These are phyloP conservation scores for Microctonus brassicae DNA, from an alignment of 2,888 invertebrate species.

Conservation along the genomic window DNA sequence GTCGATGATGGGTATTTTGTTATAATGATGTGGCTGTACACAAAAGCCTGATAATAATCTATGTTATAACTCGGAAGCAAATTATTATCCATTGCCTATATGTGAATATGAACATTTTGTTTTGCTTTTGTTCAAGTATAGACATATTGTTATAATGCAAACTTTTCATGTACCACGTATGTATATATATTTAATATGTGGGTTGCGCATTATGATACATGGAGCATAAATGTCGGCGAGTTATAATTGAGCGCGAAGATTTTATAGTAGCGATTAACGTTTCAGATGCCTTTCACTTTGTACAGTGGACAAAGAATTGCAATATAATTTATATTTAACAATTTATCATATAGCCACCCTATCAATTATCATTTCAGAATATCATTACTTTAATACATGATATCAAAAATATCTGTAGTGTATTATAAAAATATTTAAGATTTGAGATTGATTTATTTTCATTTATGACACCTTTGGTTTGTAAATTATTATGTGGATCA, in stretches of 20 bases:
- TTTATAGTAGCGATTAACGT: conserved; percentile 40
- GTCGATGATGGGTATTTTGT: conserved; percentile 23
- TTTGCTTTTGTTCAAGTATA: conserved; percentile 8
- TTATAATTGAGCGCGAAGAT: conserved; percentile 47
- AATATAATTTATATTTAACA: background rate
- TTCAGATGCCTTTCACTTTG: conserved; percentile 33
- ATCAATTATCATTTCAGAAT: background rate
- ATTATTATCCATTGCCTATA: conserved; percentile 25
- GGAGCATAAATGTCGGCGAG: conserved; percentile 42
- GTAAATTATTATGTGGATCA: background rate
- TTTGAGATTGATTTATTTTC: background rate
- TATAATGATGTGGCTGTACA: conserved; percentile 29
- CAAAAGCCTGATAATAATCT: conserved; percentile 29
- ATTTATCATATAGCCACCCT: background rate
- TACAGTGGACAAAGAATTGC: conserved; percentile 3
- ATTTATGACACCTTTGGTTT: background rate
- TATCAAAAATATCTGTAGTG: background rate
- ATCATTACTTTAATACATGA: background rate
- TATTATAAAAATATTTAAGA: background rate
- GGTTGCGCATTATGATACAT: conserved; percentile 39
- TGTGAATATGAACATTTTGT: background rate
- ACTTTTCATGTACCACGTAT: conserved; percentile 20
- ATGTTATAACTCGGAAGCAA: conserved; percentile 30
- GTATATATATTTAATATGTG: conserved; percentile 31
- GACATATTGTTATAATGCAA: conserved; percentile 3